Evolutionary conservation across 2,797 vertebrate species (phyloP).

Genomic region (Danionella dracula): DNA sequence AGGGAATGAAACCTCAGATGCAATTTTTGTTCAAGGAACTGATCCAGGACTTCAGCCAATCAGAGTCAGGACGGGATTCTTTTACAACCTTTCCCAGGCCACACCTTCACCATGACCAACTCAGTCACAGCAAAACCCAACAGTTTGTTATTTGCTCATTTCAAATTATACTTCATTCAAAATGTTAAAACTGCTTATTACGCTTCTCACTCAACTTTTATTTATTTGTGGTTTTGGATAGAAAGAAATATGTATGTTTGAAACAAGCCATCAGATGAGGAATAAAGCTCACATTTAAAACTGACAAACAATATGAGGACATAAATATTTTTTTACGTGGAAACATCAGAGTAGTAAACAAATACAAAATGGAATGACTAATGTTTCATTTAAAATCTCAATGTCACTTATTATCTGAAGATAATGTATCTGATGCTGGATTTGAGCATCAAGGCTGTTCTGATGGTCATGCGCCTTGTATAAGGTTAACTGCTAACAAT

Average conservation of each 20-base stretch:
- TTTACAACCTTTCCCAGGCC: conserved; percentile 18
- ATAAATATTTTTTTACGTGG: no score
- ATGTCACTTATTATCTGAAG: background rate
- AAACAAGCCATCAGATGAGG: no score
- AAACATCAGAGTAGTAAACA: background rate
- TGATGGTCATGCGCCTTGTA: background rate
- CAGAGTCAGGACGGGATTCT: conserved; percentile 44
- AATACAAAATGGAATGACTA: background rate
- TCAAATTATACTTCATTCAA: no score
- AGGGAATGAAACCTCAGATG: conserved; percentile 40
- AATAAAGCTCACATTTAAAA: no score
- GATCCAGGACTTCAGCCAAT: conserved; percentile 56
- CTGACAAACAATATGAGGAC: no score
- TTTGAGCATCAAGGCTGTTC: background rate
- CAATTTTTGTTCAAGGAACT: conserved; percentile 37
- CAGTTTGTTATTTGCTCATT: background rate
- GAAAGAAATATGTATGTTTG: no score
- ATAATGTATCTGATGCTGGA: background rate
- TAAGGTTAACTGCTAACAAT: background rate
- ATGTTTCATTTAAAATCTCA: background rate
- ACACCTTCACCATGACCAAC: background rate
- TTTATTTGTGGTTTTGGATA: no score
- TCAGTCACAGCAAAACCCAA: background rate
- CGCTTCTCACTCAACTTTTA: no score
- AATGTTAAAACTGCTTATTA: no score